Evolutionary conservation across 2,888 invertebrate genomes (phyloP).

Genomic region (Tholera decimalis): DNA sequence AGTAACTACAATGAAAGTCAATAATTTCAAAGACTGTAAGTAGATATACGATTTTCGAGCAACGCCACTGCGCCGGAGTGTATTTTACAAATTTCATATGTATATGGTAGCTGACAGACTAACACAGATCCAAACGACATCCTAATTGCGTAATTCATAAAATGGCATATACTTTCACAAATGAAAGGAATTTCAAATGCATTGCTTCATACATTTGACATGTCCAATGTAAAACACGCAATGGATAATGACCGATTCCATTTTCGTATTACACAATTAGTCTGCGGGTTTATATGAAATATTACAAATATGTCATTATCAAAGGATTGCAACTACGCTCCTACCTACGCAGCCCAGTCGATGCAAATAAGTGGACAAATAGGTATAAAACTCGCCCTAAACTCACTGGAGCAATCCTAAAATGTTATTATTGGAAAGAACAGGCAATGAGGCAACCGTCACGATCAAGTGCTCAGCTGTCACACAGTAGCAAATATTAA

Average conservation of each 20-base stretch:
- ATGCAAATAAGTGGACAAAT: not conserved
- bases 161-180: not conserved
- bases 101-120: not conserved
- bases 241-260: too few relatives aligned
- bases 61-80: too few relatives aligned
- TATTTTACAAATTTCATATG: not conserved
- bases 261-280: too few relatives aligned
- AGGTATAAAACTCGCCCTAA: constrained; percentile 5
- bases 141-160: too few relatives aligned
- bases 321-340: too few relatives aligned
- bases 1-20: not conserved
- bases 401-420: constrained; percentile 32
- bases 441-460: constrained; percentile 66
- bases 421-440: constrained; percentile 75
- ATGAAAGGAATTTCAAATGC: too few relatives aligned
- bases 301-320: too few relatives aligned
- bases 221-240: too few relatives aligned
- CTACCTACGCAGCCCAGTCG: not conserved
- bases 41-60: too few relatives aligned
- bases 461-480: constrained; percentile 53
- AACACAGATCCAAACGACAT: not conserved
- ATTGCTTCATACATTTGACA: too few relatives aligned
- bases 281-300: too few relatives aligned
- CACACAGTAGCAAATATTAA: constrained; percentile 50
- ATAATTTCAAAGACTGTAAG: too few relatives aligned